Evolutionary conservation across 2,888 invertebrate species (phyloP).

Genomic region (Nycteola revayana): DNA sequence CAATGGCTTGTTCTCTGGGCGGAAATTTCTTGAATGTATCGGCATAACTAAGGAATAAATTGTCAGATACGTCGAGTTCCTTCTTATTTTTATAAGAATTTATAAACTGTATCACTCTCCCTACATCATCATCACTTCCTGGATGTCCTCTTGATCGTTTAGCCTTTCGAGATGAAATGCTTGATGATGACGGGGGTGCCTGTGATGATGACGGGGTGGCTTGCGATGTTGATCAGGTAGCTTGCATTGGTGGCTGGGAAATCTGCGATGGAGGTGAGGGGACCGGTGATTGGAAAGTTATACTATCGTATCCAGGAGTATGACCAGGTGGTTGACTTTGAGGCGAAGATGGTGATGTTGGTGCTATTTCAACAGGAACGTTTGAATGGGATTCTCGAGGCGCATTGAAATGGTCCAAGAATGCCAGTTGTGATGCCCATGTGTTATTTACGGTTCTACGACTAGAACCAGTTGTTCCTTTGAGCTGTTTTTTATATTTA

Average conservation of each 20-base stretch:
- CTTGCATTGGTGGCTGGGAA: slow-evolving; percentile 3
- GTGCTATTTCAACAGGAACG: slow-evolving; percentile 3
- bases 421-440: slow-evolving; percentile 22
- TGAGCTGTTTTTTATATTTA: slow-evolving; percentile 28
- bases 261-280: slow-evolving; percentile 5
- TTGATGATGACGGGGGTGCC: slow-evolving; percentile 4
- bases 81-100: slow-evolving; percentile 4
- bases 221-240: slow-evolving; percentile 3
- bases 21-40: slow-evolving; percentile 27
- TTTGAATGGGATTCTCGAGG: slow-evolving; percentile 4
- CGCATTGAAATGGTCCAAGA: slow-evolving; percentile 16
- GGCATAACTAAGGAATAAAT: slow-evolving; percentile 27
- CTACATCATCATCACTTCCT: slow-evolving; percentile 5
- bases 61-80: slow-evolving; percentile 17
- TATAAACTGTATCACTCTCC: slow-evolving; percentile 8
- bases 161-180: slow-evolving; percentile 4
- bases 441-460: slow-evolving; percentile 23
- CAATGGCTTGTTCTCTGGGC: slow-evolving; percentile 17
- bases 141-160: slow-evolving; percentile 3
- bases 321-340: slow-evolving; percentile 2
- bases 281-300: slow-evolving; percentile 5
- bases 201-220: slow-evolving; percentile 3
- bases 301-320: slow-evolving; percentile 4
- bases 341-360: slow-evolving; percentile 7
- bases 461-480: slow-evolving; percentile 15